Evolutionary conservation across 2,113 vertebrate species (phyloP).

Genomic region (Corydoras maculifer): DNA sequence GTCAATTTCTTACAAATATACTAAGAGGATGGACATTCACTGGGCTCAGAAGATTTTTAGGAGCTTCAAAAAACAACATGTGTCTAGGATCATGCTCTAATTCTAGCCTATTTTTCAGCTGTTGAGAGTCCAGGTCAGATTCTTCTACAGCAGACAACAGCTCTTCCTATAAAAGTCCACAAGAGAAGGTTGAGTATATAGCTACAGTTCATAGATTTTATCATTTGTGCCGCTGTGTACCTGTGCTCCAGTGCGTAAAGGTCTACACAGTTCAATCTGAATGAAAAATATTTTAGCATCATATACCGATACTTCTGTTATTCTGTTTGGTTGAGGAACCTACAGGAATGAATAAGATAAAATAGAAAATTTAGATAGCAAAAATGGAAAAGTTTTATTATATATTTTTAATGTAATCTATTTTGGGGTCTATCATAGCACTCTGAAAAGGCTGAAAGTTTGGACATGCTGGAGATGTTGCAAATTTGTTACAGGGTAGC

Average conservation of each 20-base stretch:
- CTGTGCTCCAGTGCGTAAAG: constrained; percentile 69
- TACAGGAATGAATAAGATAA: constrained; percentile 42
- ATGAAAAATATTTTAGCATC: constrained; percentile 61
- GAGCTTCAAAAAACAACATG: constrained; percentile 65
- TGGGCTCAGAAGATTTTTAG: constrained; percentile 61
- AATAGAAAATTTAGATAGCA: background rate
- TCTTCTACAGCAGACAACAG: constrained; percentile 41
- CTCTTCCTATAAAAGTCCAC: constrained; percentile 62
- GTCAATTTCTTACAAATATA: constrained; percentile 73
- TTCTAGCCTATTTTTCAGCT: background rate
- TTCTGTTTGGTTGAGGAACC: constrained; percentile 76
- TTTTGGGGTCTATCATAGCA: too few species aligned
- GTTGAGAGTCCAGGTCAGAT: constrained; percentile 22
- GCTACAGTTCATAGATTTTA: too few species aligned
- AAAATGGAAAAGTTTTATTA: too few species aligned
- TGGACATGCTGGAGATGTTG: too few species aligned
- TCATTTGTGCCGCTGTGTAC: constrained; percentile 52
- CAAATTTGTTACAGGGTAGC: too few species aligned
- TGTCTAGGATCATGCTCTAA: constrained; percentile 1
- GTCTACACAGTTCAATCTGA: constrained; percentile 54
- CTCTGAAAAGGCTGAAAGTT: too few species aligned
- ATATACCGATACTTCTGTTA: constrained; percentile 67
- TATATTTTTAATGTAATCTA: too few species aligned
- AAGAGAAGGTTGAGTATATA: background rate
- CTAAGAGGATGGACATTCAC: constrained; percentile 66